phyloP scores from a whole-genome alignment of 1,140 invertebrate species.

The Drosophila kepulauana region DNA sequence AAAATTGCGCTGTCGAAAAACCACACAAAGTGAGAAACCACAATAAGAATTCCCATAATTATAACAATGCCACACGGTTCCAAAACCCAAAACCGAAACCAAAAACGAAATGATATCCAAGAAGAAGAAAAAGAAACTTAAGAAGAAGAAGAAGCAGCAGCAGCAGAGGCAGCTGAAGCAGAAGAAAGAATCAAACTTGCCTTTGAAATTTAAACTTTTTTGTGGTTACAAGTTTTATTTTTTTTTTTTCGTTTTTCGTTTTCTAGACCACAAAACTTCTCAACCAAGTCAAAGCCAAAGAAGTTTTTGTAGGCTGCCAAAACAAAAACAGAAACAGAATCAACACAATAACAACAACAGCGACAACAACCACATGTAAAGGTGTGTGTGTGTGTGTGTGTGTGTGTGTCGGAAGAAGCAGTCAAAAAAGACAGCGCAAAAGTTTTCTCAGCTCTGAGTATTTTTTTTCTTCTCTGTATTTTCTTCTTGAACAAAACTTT shows the following conservation, averaged over 20 bases:
- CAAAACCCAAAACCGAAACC: conserved; percentile 48
- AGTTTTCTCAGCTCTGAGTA: conserved; percentile 66
- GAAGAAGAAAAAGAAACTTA: conserved; percentile 40
- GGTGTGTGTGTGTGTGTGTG: conserved; percentile 48
- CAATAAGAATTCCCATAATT: conserved; percentile 83
- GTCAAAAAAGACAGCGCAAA: conserved; percentile 61
- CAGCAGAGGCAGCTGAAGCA: conserved; percentile 24
- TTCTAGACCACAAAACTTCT: conserved; percentile 76
- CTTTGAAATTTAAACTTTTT: conserved; percentile 81
- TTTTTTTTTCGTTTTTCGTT: conserved; percentile 20
- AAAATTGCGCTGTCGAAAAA: conserved; percentile 63
- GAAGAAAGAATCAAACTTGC: conserved; percentile 53
- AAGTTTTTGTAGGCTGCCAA: conserved; percentile 52
- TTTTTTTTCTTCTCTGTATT: conserved; percentile 14
- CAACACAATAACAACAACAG: conserved; percentile 52
- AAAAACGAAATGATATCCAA: conserved; percentile 72
- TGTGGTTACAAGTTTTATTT: conserved; percentile 69
- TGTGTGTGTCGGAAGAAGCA: conserved; percentile 69
- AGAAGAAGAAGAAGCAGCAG: conserved; percentile 15
- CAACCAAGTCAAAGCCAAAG: conserved; percentile 46
- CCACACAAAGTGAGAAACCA: conserved; percentile 77
- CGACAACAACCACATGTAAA: conserved; percentile 54
- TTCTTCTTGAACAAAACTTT: conserved; percentile 63
- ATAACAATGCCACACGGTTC: conserved; percentile 68
- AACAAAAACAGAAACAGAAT: conserved; percentile 59